These are phyloP conservation scores for Myrmecophaga tridactyla DNA, from an alignment of 2,113 vertebrate genomes.

Conservation along the genomic window DNA sequence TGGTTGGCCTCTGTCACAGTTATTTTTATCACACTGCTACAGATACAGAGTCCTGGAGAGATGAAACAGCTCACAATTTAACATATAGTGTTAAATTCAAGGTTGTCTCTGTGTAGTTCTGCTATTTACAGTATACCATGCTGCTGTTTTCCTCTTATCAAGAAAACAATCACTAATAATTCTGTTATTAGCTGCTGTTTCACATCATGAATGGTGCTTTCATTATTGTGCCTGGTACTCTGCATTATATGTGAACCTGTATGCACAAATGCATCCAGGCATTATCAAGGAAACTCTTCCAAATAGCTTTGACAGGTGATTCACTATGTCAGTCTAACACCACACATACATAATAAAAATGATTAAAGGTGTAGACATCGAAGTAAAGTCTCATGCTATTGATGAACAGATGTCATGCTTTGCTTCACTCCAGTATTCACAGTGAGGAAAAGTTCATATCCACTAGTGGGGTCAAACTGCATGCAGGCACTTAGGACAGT, in stretches of 20 bases:
- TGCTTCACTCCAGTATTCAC: too few species aligned
- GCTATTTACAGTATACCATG: neutral
- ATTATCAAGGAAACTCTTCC: neutral
- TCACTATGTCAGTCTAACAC: neutral
- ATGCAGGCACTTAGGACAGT: accelerated
- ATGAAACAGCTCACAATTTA: neutral
- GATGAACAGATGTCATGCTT: accelerated
- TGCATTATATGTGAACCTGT: neutral
- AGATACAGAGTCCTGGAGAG: neutral
- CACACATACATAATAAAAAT: neutral
- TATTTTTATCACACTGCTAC: neutral
- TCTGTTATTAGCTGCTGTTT: neutral
- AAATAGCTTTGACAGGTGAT: neutral
- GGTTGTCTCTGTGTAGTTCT: neutral
- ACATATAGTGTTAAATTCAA: neutral
- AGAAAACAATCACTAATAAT: neutral
- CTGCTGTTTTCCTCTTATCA: neutral
- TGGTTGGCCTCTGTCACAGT: neutral
- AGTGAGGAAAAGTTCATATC: neutral
- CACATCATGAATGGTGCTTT: accelerated
- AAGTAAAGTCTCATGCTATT: neutral
- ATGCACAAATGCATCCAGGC: neutral
- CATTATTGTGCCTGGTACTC: too few species aligned
- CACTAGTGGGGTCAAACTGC: neutral
- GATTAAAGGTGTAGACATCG: neutral